Conservation (phyloP, 2,888 invertebrate genomes). For the Brachyptera risi region DNA sequence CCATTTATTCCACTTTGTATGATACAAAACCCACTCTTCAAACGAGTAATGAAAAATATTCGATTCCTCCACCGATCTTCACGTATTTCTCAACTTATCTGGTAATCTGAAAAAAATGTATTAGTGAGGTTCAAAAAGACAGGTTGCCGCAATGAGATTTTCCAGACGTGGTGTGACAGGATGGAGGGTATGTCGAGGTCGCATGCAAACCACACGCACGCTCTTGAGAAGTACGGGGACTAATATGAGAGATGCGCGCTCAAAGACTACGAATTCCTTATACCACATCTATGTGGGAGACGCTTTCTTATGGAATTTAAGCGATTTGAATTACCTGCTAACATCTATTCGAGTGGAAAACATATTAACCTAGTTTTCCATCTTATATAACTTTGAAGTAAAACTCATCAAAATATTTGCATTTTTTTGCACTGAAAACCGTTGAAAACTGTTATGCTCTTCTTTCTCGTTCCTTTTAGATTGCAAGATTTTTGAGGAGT, state of each 20-base stretch:
- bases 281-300: too few species aligned
- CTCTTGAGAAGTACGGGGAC: too few species aligned
- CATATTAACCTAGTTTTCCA: conserved; percentile 20
- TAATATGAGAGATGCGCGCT: too few species aligned
- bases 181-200: too few species aligned
- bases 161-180: not conserved
- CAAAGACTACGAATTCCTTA: too few species aligned
- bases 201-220: too few species aligned
- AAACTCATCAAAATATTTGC: conserved; percentile 20
- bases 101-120: conserved; percentile 5
- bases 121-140: conserved; percentile 14
- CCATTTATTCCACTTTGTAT: conserved; percentile 4
- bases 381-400: conserved; percentile 6
- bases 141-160: not conserved
- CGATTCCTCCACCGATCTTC: not conserved
- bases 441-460: too few species aligned
- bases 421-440: conserved; percentile 16
- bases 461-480: conserved; percentile 49
- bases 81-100: not conserved
- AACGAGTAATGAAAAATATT: conserved; percentile 6
- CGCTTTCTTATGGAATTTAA: conserved; percentile 1
- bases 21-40: not conserved
- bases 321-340: conserved; percentile 13
- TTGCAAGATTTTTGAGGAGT: conserved; percentile 59
- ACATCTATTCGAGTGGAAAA: conserved; percentile 14